These are phyloP conservation scores for Agonum fuliginosum DNA, from an alignment of 2,888 invertebrate genomes.

Conservation along the genomic window DNA sequence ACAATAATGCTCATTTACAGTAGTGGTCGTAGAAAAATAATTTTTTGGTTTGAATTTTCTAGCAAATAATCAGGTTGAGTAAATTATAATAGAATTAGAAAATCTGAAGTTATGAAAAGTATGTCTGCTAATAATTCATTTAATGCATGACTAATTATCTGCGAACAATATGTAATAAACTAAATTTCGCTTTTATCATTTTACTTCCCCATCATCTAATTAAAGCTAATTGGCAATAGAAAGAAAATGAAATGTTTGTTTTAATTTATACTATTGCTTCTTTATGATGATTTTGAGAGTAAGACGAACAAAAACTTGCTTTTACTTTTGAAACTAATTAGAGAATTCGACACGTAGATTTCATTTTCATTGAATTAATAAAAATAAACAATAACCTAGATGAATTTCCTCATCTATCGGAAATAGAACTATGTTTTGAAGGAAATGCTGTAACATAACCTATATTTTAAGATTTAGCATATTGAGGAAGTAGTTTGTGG, in stretches of 20 bases:
- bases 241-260: constrained; percentile 5
- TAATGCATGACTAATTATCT: neutral
- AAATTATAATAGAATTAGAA: too few relatives aligned
- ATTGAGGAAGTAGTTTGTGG: constrained; percentile 37
- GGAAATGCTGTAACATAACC: constrained; percentile 52
- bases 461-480: constrained; percentile 39
- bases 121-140: neutral
- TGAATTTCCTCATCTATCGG: constrained; percentile 30
- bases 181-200: neutral
- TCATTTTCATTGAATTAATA: constrained; percentile 17
- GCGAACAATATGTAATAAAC: constrained; percentile 19
- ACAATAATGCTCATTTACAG: too few relatives aligned
- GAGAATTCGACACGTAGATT: constrained; percentile 10
- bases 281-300: constrained; percentile 12
- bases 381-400: constrained; percentile 34
- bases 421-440: constrained; percentile 28
- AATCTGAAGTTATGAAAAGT: too few relatives aligned
- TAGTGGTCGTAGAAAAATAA: too few relatives aligned
- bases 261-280: neutral
- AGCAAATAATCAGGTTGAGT: too few relatives aligned
- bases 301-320: neutral
- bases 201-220: neutral
- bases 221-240: constrained; percentile 6
- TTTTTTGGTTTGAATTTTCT: too few relatives aligned
- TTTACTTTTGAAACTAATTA: constrained; percentile 28